phyloP scores from a whole-genome alignment of 2,113 vertebrate species.

The Pterocles burchelli region DNA sequence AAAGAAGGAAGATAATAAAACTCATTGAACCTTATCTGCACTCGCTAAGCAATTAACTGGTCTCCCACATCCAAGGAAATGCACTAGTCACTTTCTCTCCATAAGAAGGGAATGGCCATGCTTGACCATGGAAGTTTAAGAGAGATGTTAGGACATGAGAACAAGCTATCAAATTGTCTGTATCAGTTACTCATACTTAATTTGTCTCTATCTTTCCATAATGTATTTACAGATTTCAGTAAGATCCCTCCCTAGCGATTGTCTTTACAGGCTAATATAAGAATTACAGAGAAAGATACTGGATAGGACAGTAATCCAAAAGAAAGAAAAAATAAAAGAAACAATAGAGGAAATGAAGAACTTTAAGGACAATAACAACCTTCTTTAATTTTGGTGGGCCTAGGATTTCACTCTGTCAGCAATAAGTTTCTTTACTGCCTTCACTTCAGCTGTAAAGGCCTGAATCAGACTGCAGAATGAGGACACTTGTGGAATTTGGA shows the following conservation, averaged over 20 bases:
- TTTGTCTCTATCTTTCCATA: neutral
- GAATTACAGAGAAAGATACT: neutral
- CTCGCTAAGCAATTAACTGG: neutral
- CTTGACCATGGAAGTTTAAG: neutral
- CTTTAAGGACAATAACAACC: neutral
- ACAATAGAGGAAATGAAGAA: neutral
- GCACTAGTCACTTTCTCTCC: neutral
- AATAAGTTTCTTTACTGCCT: neutral
- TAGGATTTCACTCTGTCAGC: neutral
- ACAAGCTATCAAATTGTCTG: neutral
- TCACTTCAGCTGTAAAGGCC: neutral
- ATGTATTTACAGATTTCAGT: neutral
- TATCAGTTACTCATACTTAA: neutral
- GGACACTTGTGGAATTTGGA: neutral
- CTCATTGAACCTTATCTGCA: neutral
- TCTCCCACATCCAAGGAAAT: neutral
- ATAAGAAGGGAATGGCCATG: neutral
- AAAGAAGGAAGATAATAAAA: neutral
- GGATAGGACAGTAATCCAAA: neutral
- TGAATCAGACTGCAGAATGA: neutral
- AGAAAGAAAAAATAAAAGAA: neutral
- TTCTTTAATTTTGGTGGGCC: neutral
- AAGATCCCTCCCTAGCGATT: neutral
- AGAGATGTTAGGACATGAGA: neutral
- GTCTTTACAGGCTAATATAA: neutral